These are phyloP conservation scores for Chelon auratus DNA, from an alignment of 2,797 vertebrate species.

Conservation along the genomic window DNA sequence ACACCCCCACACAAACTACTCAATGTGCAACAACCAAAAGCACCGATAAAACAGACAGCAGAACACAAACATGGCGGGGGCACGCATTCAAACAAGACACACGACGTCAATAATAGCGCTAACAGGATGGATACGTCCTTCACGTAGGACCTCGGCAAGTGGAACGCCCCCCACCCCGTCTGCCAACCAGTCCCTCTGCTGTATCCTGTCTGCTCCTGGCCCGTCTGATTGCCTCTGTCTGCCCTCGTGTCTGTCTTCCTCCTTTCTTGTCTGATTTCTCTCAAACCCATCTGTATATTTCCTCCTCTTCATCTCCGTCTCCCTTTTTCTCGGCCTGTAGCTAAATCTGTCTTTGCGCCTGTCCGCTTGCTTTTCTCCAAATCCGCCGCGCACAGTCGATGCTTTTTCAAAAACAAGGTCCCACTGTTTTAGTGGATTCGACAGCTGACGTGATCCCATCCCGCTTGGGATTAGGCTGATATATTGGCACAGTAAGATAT, in stretches of 20 bases:
- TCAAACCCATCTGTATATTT: slow-evolving; percentile 40
- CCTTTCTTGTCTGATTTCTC: slow-evolving; percentile 51
- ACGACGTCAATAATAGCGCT: background rate
- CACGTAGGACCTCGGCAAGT: slow-evolving; percentile 67
- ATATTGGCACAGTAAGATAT: background rate
- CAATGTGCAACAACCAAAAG: slow-evolving; percentile 39
- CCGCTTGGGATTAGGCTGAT: background rate
- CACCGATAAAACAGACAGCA: slow-evolving; percentile 62
- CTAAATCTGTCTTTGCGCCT: slow-evolving; percentile 38
- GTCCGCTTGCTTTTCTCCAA: slow-evolving; percentile 24
- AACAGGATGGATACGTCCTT: slow-evolving; percentile 58
- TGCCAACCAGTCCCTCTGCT: slow-evolving; percentile 41
- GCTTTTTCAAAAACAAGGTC: slow-evolving; percentile 3
- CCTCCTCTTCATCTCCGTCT: slow-evolving; percentile 26
- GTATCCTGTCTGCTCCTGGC: slow-evolving; percentile 56
- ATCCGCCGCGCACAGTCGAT: slow-evolving; percentile 25
- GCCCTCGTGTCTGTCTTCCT: slow-evolving; percentile 38
- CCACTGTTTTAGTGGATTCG: slow-evolving; percentile 8
- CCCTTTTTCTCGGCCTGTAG: slow-evolving; percentile 11
- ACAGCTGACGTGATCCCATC: slow-evolving; percentile 30
- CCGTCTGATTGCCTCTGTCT: slow-evolving; percentile 62
- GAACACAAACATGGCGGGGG: slow-evolving; percentile 38
- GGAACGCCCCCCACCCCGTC: slow-evolving; percentile 32
- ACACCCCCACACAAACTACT: slow-evolving; percentile 11
- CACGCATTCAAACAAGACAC: slow-evolving; percentile 53